These are phyloP conservation scores for Tenodera sinensis DNA, from an alignment of 2,888 invertebrate species.

Conservation along the genomic window DNA sequence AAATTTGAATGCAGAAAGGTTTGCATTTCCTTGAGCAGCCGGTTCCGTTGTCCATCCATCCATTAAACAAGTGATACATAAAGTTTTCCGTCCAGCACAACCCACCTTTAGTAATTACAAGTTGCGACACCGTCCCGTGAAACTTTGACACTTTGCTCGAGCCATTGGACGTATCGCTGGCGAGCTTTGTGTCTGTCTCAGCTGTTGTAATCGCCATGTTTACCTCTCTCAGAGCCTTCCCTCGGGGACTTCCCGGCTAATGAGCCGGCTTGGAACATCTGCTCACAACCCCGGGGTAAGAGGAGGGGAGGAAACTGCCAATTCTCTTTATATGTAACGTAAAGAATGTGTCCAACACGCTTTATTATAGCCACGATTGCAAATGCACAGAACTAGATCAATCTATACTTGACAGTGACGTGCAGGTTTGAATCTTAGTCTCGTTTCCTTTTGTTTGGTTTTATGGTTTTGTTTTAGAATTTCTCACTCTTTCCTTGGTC, in stretches of 20 bases:
- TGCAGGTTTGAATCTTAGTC: too few species aligned
- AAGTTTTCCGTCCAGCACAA: neutral
- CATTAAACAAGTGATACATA: neutral
- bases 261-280: conserved; percentile 1
- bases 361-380: neutral
- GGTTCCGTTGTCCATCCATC: neutral
- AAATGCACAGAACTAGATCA: too few species aligned
- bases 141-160: neutral
- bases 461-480: too few species aligned
- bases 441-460: too few species aligned
- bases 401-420: too few species aligned
- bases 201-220: conserved; percentile 23
- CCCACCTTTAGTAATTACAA: neutral
- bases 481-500: too few species aligned
- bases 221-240: conserved; percentile 5
- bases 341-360: neutral
- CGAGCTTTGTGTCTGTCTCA: neutral
- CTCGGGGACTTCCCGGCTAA: conserved; percentile 19
- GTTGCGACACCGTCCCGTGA: neutral
- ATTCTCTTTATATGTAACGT: neutral
- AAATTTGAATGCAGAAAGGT: too few species aligned
- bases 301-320: neutral
- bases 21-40: too few species aligned
- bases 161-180: neutral
- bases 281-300: neutral